Conservation (phyloP, 2,113 vertebrate species). For the Phalacrocorax brasilianus region DNA sequence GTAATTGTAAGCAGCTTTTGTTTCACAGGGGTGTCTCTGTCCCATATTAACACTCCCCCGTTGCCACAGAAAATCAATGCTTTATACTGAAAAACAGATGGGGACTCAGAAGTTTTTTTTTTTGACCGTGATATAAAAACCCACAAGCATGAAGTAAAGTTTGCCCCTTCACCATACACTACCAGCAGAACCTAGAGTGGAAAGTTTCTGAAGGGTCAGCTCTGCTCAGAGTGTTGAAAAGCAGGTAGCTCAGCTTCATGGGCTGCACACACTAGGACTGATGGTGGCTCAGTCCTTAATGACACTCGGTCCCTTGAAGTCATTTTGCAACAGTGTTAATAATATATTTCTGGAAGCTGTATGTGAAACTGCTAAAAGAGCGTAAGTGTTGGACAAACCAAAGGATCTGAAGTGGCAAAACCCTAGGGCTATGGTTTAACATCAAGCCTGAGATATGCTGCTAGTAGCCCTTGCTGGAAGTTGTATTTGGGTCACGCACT, state of each 20-base stretch:
- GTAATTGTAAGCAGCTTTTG: background rate
- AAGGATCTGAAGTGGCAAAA: background rate
- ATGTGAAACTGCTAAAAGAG: background rate
- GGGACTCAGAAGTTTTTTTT: background rate
- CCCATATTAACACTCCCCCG: background rate
- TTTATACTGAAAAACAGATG: background rate
- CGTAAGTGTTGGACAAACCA: background rate
- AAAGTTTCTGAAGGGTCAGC: background rate
- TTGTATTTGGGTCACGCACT: background rate
- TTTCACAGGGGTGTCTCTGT: background rate
- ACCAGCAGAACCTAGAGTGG: background rate
- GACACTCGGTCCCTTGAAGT: background rate
- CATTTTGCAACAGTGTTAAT: background rate
- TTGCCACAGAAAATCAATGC: background rate
- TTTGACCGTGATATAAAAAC: background rate
- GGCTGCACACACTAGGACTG: background rate
- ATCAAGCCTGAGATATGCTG: background rate
- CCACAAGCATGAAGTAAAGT: background rate
- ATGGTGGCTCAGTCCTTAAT: fast-evolving
- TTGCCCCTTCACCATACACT: background rate
- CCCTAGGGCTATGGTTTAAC: background rate
- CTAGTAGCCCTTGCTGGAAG: background rate
- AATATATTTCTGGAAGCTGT: background rate
- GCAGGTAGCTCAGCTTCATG: background rate
- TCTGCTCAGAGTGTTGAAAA: background rate